Evolutionary conservation across 1,140 invertebrate species (phyloP), one percentile per base, ranked within the genome.

Genomic region (Ooceraea biroi): DNA sequence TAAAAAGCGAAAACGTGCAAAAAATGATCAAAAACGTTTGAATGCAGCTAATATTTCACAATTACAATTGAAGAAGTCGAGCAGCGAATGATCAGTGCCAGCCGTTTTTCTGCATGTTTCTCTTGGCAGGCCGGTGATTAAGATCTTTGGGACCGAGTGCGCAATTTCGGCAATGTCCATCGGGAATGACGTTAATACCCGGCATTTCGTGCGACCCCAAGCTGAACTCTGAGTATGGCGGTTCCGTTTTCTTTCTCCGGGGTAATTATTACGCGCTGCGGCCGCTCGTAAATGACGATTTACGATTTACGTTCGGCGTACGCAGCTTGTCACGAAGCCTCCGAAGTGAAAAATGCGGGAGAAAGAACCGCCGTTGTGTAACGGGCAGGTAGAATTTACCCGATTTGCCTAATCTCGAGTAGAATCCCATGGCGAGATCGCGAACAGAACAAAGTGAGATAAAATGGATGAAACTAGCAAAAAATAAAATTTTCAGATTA

Each of bases 251-350:
- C n/a, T 50, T 74, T 82, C 27, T 22, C 57, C 71, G 19, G 19
- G 30, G 19, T 68, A 58, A 80, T 80, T 80, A 80, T 78, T 69
- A 57, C 19, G 12, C 17, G 12, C 41, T 5, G 4, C 14, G 44
- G 22, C 22, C 25, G 19, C 41, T 73, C 55, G 69, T 82, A 74
- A 82, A 74, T 60, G 69, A 60, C 44, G 58, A 60, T 74, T 74
- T 61, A 36, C 3, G 76, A 68, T 72, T 72, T 72, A 57, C 63
- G 50, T 44, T 69, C 22, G 19, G 68, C 44, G 55, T 46, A 61
- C 58, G 27, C 30, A 25, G 19, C 1, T 2, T 36, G 36, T 36
- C 46, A 41, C 55, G 60, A 52, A 52, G 22, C 55, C 22, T 22
- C 50, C 5, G 19, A n/a, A n/a, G 36, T 14, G 25, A 80, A 69